Evolutionary conservation across 2,888 invertebrate species (phyloP).

Genomic region (Oscheius onirici): DNA sequence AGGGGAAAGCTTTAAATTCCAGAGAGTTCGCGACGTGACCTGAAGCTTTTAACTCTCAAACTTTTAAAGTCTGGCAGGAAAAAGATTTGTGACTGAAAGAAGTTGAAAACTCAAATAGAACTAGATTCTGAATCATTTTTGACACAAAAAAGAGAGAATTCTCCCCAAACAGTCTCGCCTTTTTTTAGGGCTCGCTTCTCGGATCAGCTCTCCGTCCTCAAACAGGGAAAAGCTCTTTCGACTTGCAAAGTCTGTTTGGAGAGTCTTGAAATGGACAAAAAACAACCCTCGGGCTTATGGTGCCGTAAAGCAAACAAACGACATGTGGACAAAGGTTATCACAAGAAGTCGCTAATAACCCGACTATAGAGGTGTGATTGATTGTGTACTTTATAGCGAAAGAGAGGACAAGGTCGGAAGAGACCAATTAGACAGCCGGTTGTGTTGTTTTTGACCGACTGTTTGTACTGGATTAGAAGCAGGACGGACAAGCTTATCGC

Average conservation of each 20-base stretch:
- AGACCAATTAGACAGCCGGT: background rate
- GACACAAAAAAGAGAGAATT: background rate
- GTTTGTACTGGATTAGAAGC: conserved; percentile 11
- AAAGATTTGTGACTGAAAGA: too few relatives aligned
- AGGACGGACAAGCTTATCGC: background rate
- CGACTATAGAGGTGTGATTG: background rate
- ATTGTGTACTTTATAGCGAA: background rate
- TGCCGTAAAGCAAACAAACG: conserved; percentile 5
- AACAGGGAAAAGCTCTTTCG: too few relatives aligned
- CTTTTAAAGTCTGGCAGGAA: too few relatives aligned
- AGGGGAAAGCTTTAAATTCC: too few relatives aligned
- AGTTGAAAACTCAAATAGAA: too few relatives aligned
- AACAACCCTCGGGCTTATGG: conserved; percentile 2
- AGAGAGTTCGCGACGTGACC: too few relatives aligned
- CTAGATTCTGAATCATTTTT: too few relatives aligned
- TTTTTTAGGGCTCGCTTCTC: too few relatives aligned
- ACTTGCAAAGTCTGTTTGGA: too few relatives aligned
- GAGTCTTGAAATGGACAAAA: too few relatives aligned
- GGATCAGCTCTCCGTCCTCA: too few relatives aligned
- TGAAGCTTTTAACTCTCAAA: too few relatives aligned
- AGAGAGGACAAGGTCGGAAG: background rate
- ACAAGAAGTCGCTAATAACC: background rate
- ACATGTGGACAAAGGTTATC: conserved; percentile 4
- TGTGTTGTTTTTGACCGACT: conserved; percentile 1
- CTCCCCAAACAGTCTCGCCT: background rate